phyloP scores from a whole-genome alignment of 2,113 vertebrate genomes.

The Salvelinus sp. region DNA sequence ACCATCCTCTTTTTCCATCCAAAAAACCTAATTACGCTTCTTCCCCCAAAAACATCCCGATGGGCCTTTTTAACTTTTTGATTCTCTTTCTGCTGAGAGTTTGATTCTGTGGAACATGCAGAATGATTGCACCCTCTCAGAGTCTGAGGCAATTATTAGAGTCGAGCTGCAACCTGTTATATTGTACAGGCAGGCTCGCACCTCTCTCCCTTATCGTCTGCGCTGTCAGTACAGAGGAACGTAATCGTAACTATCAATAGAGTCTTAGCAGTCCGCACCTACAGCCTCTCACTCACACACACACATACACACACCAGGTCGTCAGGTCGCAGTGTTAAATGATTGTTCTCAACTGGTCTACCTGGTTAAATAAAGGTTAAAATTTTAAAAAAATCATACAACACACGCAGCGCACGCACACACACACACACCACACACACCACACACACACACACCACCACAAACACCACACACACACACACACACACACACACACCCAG shows the following conservation, averaged over 20 bases:
- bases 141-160: background rate
- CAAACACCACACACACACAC: no score
- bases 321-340: no score
- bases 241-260: background rate
- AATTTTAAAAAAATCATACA: no score
- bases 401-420: background rate
- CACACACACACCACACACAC: no score
- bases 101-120: background rate
- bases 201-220: background rate
- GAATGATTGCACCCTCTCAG: background rate
- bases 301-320: no score
- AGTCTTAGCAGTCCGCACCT: background rate
- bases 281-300: background rate
- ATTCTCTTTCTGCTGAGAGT: background rate
- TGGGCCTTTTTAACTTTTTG: background rate
- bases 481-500: no score
- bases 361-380: no score
- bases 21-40: conserved; percentile 23
- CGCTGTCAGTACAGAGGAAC: background rate
- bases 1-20: conserved; percentile 21
- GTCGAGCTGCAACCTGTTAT: background rate
- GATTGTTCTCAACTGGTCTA: no score
- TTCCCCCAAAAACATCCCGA: background rate
- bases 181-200: background rate
- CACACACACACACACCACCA: no score